Percentiles rank a stretch among this genome's conserved stretches.
These are phyloP conservation scores for Etheostoma perlongum DNA, from an alignment of 2,797 vertebrate genomes.

Conservation along the genomic window DNA sequence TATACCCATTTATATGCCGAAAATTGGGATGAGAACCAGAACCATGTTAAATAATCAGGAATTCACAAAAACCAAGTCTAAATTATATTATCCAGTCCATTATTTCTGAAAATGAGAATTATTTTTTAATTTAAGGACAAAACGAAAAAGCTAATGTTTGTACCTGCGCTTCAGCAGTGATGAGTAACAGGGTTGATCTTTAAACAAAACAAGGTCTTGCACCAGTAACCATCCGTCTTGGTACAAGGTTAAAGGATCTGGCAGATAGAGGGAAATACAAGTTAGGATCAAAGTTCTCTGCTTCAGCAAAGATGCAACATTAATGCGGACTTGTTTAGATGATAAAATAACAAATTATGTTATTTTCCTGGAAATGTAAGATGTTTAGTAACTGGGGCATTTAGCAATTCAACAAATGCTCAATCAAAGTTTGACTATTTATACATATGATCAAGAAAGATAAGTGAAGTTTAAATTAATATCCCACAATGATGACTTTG, in stretches of 20 bases:
- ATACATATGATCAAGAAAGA: background rate
- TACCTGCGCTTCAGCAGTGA: constrained; percentile 66
- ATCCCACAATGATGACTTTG: background rate
- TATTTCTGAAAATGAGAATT: background rate
- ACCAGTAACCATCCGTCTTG: constrained; percentile 45
- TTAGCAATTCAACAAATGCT: background rate
- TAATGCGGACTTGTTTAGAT: background rate
- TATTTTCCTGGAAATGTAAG: rapidly evolving
- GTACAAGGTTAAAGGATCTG: constrained; percentile 55
- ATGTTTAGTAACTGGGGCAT: background rate
- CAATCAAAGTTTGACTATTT: background rate
- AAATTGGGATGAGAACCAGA: background rate
- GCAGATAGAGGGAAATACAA: constrained; percentile 30
- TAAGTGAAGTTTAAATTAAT: background rate
- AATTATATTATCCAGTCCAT: no score
- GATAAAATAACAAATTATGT: background rate
- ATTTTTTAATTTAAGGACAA: background rate
- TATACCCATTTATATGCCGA: background rate
- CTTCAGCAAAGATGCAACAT: background rate
- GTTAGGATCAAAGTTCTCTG: constrained; percentile 7
- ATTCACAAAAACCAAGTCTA: background rate
- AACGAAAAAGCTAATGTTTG: background rate
- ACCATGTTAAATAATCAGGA: background rate
- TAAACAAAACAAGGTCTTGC: constrained; percentile 43
- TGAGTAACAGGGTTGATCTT: constrained; percentile 30